Conservation (phyloP, 2,113 vertebrate species). For the Loxodonta africana region DNA sequence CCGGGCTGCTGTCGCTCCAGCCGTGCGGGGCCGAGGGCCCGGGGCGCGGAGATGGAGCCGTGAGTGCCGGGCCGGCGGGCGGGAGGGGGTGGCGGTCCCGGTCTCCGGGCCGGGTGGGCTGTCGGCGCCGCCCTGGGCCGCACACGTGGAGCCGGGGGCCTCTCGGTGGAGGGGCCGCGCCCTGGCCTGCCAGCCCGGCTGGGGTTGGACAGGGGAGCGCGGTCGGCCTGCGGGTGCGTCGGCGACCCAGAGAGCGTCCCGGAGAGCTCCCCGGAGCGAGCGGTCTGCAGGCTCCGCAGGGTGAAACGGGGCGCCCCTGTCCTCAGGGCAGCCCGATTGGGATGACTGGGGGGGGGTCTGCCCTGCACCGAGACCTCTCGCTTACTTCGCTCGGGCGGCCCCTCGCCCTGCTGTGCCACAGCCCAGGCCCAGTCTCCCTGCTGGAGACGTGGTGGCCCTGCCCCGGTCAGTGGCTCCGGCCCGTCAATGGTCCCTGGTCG, state of each 20-base stretch:
- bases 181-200: not conserved
- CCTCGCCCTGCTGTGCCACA: not conserved
- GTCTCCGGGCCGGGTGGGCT: not conserved
- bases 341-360: not conserved
- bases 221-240: not conserved
- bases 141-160: not conserved
- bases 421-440: not conserved
- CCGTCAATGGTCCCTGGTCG: not conserved
- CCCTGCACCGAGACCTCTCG: too few species aligned
- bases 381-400: not conserved
- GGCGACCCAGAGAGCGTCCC: not conserved
- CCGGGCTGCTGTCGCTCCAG: not conserved
- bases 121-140: not conserved
- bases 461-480: not conserved
- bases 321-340: not conserved
- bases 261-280: not conserved
- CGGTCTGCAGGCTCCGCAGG: not conserved
- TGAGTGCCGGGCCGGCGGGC: conserved; percentile 56
- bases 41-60: conserved; percentile 79
- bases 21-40: not conserved
- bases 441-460: not conserved
- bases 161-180: not conserved
- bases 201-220: not conserved
- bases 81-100: not conserved
- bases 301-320: not conserved